Evolutionary conservation across 2,888 invertebrate genomes (phyloP).

Genomic region (Ophion obscuratus): DNA sequence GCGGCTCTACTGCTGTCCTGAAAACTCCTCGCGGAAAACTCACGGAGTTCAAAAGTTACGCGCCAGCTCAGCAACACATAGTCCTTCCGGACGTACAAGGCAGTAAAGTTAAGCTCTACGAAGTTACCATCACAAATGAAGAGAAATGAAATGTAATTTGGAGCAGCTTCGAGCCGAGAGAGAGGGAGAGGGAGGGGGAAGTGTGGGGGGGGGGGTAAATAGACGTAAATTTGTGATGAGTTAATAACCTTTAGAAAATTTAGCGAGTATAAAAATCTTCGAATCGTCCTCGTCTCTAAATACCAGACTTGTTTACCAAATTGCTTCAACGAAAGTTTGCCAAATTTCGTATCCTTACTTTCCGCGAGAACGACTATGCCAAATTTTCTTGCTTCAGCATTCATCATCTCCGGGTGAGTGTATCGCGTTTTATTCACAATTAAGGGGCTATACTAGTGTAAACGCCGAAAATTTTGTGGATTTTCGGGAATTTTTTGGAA

Average conservation of each 20-base stretch:
- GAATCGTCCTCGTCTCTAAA: constrained; percentile 49
- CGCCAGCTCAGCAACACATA: constrained; percentile 64
- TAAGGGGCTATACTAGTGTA: background rate
- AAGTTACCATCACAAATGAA: constrained; percentile 67
- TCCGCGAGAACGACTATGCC: constrained; percentile 9
- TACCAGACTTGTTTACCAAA: constrained; percentile 47
- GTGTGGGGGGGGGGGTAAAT: background rate
- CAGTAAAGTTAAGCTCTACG: constrained; percentile 64
- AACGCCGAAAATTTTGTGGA: no score
- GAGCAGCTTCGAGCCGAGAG: constrained; percentile 48
- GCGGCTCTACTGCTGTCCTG: constrained; percentile 17
- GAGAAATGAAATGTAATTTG: constrained; percentile 68
- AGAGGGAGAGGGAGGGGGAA: background rate
- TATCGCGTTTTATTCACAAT: constrained; percentile 27
- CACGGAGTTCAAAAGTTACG: constrained; percentile 64
- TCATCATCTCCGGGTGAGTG: constrained; percentile 18
- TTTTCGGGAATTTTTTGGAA: no score
- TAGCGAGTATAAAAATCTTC: constrained; percentile 55
- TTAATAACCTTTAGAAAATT: constrained; percentile 64
- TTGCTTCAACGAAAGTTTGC: constrained; percentile 58
- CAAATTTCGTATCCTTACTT: constrained; percentile 36
- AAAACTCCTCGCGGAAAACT: constrained; percentile 14
- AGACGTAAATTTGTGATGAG: constrained; percentile 49
- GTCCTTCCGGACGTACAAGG: constrained; percentile 48
- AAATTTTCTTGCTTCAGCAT: constrained; percentile 33